phyloP scores from a whole-genome alignment of 2,113 vertebrate species.

The Lutjanus erythropterus region DNA sequence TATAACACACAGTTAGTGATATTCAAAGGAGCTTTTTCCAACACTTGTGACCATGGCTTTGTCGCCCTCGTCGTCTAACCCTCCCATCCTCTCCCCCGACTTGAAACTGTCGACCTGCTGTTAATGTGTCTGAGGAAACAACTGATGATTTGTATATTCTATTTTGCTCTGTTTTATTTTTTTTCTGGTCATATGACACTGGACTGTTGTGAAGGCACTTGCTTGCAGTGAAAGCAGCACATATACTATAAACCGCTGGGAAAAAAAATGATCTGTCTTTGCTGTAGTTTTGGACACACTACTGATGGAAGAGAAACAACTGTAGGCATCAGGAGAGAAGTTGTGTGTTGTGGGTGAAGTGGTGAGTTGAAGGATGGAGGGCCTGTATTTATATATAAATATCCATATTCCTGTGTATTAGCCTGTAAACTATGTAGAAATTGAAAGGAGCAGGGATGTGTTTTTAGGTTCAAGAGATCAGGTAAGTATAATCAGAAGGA shows the following conservation, averaged over 20 bases:
- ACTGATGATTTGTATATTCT: conserved; percentile 59
- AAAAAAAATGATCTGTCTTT: conserved; percentile 23
- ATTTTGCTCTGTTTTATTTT: conserved; percentile 56
- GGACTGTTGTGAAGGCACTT: conserved; percentile 74
- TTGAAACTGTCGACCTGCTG: conserved; percentile 68
- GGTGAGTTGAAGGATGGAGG: conserved; percentile 58
- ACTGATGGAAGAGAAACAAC: conserved; percentile 29
- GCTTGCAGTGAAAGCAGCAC: conserved; percentile 58
- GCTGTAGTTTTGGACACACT: conserved; percentile 42
- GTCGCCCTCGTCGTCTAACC: conserved; percentile 36
- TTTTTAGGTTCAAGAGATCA: conserved; percentile 15
- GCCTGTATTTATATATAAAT: conserved; percentile 56
- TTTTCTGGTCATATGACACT: conserved; percentile 76
- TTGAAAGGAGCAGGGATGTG: conserved; percentile 31
- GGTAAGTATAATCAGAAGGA: conserved; percentile 32
- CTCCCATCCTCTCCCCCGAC: conserved; percentile 24
- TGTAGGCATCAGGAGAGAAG: conserved; percentile 19
- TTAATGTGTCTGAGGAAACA: conserved; percentile 63
- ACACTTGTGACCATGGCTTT: conserved; percentile 61
- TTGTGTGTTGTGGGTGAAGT: conserved; percentile 19
- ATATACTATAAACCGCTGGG: conserved; percentile 51
- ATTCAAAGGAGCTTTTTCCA: conserved; percentile 54
- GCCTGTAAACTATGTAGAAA: conserved; percentile 54
- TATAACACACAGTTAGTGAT: conserved; percentile 47
- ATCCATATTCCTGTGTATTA: conserved; percentile 55